phyloP scores from a whole-genome alignment of 2,797 vertebrate species.

The Corythornis leucogaster region DNA sequence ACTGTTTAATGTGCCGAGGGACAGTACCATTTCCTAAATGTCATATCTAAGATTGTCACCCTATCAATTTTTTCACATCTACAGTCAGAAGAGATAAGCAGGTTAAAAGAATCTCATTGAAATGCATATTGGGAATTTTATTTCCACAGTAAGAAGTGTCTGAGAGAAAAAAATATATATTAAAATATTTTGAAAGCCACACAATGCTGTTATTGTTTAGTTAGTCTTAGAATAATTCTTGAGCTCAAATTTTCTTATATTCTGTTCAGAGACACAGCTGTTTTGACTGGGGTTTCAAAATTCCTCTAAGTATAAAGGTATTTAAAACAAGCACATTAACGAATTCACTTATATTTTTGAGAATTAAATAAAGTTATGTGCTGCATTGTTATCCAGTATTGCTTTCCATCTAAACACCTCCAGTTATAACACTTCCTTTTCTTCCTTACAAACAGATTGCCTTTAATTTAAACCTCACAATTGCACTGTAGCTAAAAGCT shows the following conservation, averaged over 20 bases:
- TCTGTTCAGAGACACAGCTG: background rate
- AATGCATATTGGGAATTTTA: background rate
- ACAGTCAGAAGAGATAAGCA: background rate
- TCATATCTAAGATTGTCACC: background rate
- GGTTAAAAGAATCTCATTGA: background rate
- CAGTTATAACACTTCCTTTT: background rate
- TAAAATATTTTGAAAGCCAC: background rate
- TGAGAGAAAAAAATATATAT: background rate
- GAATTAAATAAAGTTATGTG: too few species aligned
- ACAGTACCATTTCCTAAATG: background rate
- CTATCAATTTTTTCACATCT: background rate
- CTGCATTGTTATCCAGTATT: background rate
- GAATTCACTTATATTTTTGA: background rate
- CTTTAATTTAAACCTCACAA: background rate
- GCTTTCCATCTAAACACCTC: background rate
- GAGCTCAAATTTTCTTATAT: background rate
- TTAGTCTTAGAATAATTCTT: background rate
- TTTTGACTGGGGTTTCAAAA: background rate
- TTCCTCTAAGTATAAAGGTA: background rate
- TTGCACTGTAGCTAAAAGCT: background rate
- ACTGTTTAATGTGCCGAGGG: background rate
- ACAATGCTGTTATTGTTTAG: background rate
- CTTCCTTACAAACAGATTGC: background rate
- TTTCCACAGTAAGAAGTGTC: background rate
- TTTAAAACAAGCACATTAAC: background rate